Evolutionary conservation across 1,140 invertebrate species (phyloP).

Genomic region (Bombus balteatus): DNA sequence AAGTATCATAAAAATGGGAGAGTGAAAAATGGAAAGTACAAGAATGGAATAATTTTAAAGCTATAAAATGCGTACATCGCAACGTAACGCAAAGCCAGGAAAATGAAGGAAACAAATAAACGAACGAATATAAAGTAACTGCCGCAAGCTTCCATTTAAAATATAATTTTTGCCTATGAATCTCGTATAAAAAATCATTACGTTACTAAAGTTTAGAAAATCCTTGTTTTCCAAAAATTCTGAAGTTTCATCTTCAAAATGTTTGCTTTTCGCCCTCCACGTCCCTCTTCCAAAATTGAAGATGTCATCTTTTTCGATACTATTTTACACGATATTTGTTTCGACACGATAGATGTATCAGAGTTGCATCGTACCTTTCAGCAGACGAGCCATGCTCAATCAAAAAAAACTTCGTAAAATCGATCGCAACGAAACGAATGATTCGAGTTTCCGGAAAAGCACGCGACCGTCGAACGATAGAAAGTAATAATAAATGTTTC

Average conservation of each 20-base stretch:
- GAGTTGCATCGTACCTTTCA: neutral
- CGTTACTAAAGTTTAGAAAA: neutral
- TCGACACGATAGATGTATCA: neutral
- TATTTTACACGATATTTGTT: neutral
- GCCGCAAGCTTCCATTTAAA: too few relatives aligned
- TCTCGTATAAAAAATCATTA: too few relatives aligned
- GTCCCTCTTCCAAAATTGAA: neutral
- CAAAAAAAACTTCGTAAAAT: neutral
- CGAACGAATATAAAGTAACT: too few relatives aligned
- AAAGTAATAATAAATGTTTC: slow-evolving; percentile 38
- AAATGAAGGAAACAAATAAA: too few relatives aligned
- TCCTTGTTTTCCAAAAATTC: neutral
- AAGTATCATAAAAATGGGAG: too few relatives aligned
- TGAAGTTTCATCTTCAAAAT: neutral
- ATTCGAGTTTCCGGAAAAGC: neutral
- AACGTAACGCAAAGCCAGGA: too few relatives aligned
- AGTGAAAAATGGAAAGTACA: too few relatives aligned
- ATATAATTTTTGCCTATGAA: too few relatives aligned
- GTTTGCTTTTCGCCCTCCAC: neutral
- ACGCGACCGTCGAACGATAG: neutral
- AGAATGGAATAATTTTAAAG: too few relatives aligned
- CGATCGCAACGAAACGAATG: neutral
- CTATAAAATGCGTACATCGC: too few relatives aligned
- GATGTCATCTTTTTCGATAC: neutral
- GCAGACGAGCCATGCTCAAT: neutral